Evolutionary conservation across 2,113 vertebrate species (phyloP).

Genomic region (Varanus salvator): DNA sequence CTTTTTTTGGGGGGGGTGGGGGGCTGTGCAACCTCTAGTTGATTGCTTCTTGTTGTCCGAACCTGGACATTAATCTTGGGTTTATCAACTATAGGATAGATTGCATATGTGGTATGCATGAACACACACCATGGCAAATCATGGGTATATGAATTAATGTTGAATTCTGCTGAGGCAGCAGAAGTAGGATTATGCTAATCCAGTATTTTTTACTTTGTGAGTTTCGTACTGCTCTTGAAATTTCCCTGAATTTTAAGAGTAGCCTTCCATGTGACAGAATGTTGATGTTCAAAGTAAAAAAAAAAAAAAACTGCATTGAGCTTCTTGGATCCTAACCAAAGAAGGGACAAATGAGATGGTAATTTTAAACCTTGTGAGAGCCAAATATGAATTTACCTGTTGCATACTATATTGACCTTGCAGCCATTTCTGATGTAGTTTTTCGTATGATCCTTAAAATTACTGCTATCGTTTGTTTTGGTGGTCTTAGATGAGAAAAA

Average conservation of each 20-base stretch:
- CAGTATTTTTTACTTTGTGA: neutral
- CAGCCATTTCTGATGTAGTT: neutral
- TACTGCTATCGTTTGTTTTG: constrained; percentile 33
- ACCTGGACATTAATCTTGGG: too few relatives aligned
- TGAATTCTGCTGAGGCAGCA: neutral
- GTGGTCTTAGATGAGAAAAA: constrained; percentile 83
- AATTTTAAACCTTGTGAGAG: neutral
- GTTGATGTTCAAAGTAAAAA: neutral
- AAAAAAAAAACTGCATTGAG: neutral
- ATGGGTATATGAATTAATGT: too few relatives aligned
- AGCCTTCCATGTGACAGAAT: neutral
- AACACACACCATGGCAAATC: too few relatives aligned
- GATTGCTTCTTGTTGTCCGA: too few relatives aligned
- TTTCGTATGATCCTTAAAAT: constrained; percentile 39
- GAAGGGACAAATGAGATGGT: neutral
- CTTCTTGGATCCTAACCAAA: neutral
- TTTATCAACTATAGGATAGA: too few relatives aligned
- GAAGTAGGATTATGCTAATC: neutral
- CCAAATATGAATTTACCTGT: neutral
- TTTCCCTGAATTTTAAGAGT: neutral
- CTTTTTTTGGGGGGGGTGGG: too few relatives aligned
- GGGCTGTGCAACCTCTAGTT: too few relatives aligned
- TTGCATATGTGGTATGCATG: too few relatives aligned
- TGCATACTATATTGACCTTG: neutral
- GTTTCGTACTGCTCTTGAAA: neutral